Base-by-base conservation (phyloP, 2,888 invertebrate species). In the Chymomyza caudatula region DNA sequence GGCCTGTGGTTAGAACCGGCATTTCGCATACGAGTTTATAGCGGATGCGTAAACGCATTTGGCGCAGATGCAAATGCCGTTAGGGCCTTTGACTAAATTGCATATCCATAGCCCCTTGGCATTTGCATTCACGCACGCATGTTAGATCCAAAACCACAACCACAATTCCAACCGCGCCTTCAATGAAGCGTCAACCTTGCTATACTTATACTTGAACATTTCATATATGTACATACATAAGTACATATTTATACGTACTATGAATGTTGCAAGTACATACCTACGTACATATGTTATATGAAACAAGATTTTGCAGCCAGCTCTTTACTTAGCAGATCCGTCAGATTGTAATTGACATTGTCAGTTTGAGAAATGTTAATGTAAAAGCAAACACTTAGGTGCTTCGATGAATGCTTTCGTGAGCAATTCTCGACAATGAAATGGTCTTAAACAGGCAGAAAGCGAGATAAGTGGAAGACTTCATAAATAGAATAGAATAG, bases 21-120 rank as follows among this genome's bases (percentile, higher is more conserved):
- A 71, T 73, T 83, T 80, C 85, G 80, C 82, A 80, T 85, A 76
- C 88, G 80, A 82, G 86, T 87, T 87, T 87, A 88, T 88, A 87
- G 88, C 89, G 88, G 89, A 88, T 88, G 88, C 88, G 88, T 89
- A 88, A 88, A 88, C 88, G 89, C 88, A 89, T 89, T 88, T 87
- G 86, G 86, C 84, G 80, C 87, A 88, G 85, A 82, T 88, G 89
- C 88, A 88, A 85, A 82, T 88, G 88, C 88, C 88, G 88, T 88
- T 88, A 88, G 88, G 87, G 88, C 87, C 78, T 86, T 83, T 85
- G 79, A 80, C 86, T 87, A 87, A 86, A 87, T 87, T 88, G 84
- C 78, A 80, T 85, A 73, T 86, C 85, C 86, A 73, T 71, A 76
- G 83, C 78, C 87, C 76, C 58, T 76, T 63, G 83, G 75, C 83